A percentile compares a stretch with the other conserved stretches of the same genome.
phyloP scores from a whole-genome alignment of 2,797 vertebrate genomes.

The Adelosebastes latens region DNA sequence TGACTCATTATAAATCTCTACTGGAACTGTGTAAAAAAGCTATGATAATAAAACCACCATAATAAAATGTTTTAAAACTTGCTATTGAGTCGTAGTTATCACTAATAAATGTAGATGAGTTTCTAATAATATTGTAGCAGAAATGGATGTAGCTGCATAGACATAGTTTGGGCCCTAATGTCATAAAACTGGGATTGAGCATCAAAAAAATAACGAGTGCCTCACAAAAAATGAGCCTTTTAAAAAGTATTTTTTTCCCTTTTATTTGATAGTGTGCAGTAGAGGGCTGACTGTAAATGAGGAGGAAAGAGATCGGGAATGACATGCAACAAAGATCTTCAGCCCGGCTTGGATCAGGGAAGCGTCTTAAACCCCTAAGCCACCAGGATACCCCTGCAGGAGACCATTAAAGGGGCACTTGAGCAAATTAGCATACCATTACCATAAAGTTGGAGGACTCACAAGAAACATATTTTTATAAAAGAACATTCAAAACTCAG shows the following conservation, averaged over 20 bases:
- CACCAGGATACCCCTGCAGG: neutral
- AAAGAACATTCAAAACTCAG: neutral
- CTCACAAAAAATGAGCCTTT: neutral
- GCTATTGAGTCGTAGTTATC: neutral
- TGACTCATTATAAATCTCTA: constrained; percentile 13
- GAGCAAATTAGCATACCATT: neutral
- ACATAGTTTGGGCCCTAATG: neutral
- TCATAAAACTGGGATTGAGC: neutral
- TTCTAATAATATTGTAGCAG: neutral
- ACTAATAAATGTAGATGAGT: neutral
- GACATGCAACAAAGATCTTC: neutral
- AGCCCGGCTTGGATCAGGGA: neutral
- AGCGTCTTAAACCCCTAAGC: neutral
- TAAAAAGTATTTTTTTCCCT: neutral
- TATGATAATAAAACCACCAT: neutral
- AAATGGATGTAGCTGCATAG: neutral
- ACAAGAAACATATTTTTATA: neutral
- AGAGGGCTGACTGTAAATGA: neutral
- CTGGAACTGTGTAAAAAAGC: neutral
- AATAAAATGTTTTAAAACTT: neutral
- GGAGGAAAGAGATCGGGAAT: neutral
- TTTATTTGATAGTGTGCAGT: neutral
- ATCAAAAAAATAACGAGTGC: neutral
- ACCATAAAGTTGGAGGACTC: neutral
- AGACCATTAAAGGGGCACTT: neutral